Evolutionary conservation across 2,113 vertebrate genomes (phyloP), one percentile per base, ranked within the genome.

Genomic region (Phoxinus phoxinus): DNA sequence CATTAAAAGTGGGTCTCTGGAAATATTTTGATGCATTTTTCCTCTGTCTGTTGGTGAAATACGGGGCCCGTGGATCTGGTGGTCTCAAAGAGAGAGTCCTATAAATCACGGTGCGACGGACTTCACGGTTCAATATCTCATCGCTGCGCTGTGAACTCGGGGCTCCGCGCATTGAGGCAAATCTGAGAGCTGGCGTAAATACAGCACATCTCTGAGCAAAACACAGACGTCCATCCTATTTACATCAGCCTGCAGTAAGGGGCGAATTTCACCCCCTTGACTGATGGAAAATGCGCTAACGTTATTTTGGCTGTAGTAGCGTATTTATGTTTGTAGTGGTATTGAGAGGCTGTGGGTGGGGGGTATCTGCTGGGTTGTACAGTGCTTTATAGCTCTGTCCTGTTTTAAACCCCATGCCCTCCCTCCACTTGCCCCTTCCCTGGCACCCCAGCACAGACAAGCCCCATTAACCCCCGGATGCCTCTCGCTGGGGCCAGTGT

Each of bases 381-480:
- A 67, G 71, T 87, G 85, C 83, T 90, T 87, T 88, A 87, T 91
- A 41, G 74, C 78, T 87, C 77, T 80, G 75, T 88, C 61, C 46
- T 67, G 58, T 77, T 77, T 84, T 46, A 83, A 83, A 61, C 83
- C 88, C 82, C 81, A 86, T 86, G 86, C 79, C 63, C 71, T 58
- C 84, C 88, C 78, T 82, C 48, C 44, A 63, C 87, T 86, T 91
- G 78, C 82, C 77, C 21, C 89, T 69, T 85, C 37, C 83, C 69
- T 84, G 83, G 81, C 87, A 87, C 81, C 90, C 92, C 89, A 90
- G 91, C 78, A 83, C 83, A 88, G 91, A 93, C 91, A 94, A 90
- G 94, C 92, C 91, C 94, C 94, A 96, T 96, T 96, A 96, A 95
- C 95, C 94, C 91, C 92, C 85, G 78, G 90, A 73, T 56, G 89